These are phyloP conservation scores for Cheilosia urbana DNA, from an alignment of 2,888 invertebrate species.

Conservation along the genomic window DNA sequence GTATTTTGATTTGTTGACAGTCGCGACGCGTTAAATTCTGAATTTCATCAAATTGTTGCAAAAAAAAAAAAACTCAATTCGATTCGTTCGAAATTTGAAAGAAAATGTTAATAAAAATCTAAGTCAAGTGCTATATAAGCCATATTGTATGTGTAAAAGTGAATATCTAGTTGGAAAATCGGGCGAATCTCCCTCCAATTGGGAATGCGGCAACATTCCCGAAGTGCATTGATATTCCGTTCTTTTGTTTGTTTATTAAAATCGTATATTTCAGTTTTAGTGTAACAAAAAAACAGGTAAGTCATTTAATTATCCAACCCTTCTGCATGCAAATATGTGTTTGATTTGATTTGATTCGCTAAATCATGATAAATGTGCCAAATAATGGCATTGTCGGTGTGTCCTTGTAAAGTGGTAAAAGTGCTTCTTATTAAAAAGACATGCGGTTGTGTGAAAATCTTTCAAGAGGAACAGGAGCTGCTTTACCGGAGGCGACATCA, in stretches of 20 bases:
- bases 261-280: constrained; percentile 17
- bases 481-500: background rate
- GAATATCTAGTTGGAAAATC: constrained; percentile 19
- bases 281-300: constrained; percentile 54
- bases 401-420: constrained; percentile 56
- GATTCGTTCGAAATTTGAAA: background rate
- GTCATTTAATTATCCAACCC: constrained; percentile 26
- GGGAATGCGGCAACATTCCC: constrained; percentile 45
- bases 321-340: background rate
- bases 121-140: background rate
- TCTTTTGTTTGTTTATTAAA: constrained; percentile 46
- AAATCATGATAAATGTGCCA: background rate
- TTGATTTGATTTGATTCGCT: constrained; percentile 1
- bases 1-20: constrained; percentile 75
- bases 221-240: constrained; percentile 53
- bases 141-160: background rate
- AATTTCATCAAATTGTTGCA: constrained; percentile 37
- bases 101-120: constrained; percentile 5
- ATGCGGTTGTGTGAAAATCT: constrained; percentile 22
- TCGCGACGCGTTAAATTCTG: constrained; percentile 69
- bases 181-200: constrained; percentile 24
- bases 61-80: background rate
- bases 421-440: constrained; percentile 37
- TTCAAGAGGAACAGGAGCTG: constrained; percentile 1
- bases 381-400: constrained; percentile 41